phyloP scores from a whole-genome alignment of 2,888 invertebrate genomes.

The Dynastes grantii region DNA sequence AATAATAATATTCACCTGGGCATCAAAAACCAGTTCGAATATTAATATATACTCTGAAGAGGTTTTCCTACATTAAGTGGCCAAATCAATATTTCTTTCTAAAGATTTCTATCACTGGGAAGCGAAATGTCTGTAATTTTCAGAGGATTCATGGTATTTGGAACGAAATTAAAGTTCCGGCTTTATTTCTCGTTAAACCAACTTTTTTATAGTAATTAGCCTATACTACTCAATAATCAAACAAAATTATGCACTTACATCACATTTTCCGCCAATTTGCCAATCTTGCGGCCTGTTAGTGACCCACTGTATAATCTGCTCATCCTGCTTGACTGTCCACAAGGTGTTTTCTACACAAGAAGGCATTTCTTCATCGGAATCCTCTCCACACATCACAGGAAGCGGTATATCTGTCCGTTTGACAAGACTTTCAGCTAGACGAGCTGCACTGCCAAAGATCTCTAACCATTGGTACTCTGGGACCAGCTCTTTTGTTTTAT shows the following conservation, averaged over 20 bases:
- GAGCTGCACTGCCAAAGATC: conserved; percentile 72
- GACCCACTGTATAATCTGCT: conserved; percentile 77
- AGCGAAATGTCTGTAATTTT: neutral
- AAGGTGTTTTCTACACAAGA: conserved; percentile 69
- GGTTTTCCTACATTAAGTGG: neutral
- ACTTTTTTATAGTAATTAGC: neutral
- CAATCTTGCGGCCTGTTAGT: conserved; percentile 77
- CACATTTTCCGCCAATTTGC: conserved; percentile 77
- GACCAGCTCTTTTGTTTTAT: conserved; percentile 64
- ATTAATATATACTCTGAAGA: neutral
- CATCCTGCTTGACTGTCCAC: conserved; percentile 76
- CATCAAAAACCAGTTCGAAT: neutral
- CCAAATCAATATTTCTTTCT: neutral
- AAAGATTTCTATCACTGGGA: no score
- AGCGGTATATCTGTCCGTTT: conserved; percentile 71
- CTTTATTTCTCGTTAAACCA: neutral
- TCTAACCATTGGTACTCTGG: conserved; percentile 76
- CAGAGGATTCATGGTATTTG: neutral
- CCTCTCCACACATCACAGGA: conserved; percentile 63
- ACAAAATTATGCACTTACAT: conserved; percentile 20
- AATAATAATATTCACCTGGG: neutral
- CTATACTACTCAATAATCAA: neutral
- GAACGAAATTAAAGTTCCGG: neutral
- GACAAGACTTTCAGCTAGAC: conserved; percentile 74
- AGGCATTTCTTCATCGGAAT: conserved; percentile 42